These are phyloP conservation scores for Nephrocerus scutellatus DNA, from an alignment of 2,888 invertebrate genomes.

Conservation along the genomic window DNA sequence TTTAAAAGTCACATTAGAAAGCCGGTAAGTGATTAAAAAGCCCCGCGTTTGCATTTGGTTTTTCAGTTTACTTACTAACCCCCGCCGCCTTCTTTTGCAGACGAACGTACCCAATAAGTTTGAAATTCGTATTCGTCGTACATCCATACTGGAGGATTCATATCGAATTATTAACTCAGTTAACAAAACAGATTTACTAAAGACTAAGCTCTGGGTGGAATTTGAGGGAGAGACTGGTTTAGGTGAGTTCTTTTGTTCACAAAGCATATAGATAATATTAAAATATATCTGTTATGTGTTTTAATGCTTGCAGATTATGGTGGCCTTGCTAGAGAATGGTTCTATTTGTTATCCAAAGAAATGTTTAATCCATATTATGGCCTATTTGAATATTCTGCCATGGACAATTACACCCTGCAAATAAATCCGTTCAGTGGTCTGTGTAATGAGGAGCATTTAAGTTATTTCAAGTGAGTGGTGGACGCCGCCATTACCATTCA, in stretches of 20 bases:
- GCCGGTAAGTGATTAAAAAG: slow-evolving; percentile 57
- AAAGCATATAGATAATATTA: slow-evolving; percentile 1
- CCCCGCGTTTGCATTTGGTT: background rate
- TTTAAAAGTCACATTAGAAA: slow-evolving; percentile 93
- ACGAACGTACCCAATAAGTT: slow-evolving; percentile 96
- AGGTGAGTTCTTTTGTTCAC: slow-evolving; percentile 46
- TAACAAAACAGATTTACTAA: slow-evolving; percentile 82
- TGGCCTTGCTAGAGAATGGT: slow-evolving; percentile 95
- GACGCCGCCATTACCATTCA: background rate
- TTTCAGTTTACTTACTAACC: background rate
- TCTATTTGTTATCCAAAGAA: slow-evolving; percentile 96
- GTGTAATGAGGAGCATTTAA: slow-evolving; percentile 95
- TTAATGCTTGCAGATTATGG: slow-evolving; percentile 70
- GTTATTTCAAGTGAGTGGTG: slow-evolving; percentile 73
- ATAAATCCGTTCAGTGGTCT: slow-evolving; percentile 97
- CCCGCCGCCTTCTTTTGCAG: slow-evolving; percentile 50
- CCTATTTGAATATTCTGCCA: slow-evolving; percentile 97
- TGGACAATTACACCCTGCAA: slow-evolving; percentile 99
- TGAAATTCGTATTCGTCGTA: slow-evolving; percentile 88
- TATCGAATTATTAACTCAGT: slow-evolving; percentile 91
- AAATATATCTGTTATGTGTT: slow-evolving; percentile 3
- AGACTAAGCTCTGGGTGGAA: slow-evolving; percentile 97
- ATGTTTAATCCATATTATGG: slow-evolving; percentile 99
- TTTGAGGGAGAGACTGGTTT: slow-evolving; percentile 94
- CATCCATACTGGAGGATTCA: slow-evolving; percentile 93